Base-by-base conservation (phyloP, 1,140 invertebrate genomes). In the Adoxophyes honmai region DNA sequence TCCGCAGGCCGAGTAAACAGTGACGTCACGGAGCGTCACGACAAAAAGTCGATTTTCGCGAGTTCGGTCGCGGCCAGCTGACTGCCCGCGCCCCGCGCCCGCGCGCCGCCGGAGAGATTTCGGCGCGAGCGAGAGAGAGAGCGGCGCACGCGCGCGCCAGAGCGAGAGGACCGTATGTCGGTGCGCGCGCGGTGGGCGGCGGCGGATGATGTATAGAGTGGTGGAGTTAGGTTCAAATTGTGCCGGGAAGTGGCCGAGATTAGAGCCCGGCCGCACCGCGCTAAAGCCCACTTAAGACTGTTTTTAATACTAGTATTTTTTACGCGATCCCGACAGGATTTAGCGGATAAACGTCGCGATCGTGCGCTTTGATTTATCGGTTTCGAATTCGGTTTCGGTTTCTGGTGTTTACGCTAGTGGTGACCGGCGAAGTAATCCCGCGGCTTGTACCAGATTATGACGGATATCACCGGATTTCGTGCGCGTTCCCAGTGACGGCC, bases 161-260 rank as follows among this genome's bases (percentile, higher is more conserved):
- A 0, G 78, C 66, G 85, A 84, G 60, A 61, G 55, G 54, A 70
- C 75, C 56, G 57, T 55, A 67, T 59, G 39, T 59, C 74, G 65
- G 67, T 21, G 33, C 28, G 52, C 72, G 67, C 73, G 77, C 78
- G 75, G 76, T 81, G 79, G 83, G 76, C 78, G 84, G 83, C 78
- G 75, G 75, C 76, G 78, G 90, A 91, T 91, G 91, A 92, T 91
- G 91, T 91, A 92, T 91, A 91, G 91, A 91, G 90, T 91, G 89
- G 88, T 88, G 90, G 91, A 92, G 90, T 91, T 91, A 92, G 90
- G 89, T 90, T 91, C 91, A 91, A 91, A 91, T 91, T 91, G 91
- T 89, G 91, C 81, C 90, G 91, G 91, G 90, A 92, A 92, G 91
- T 91, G 91, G 91, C 89, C 91, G 90, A 92, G 91, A 91, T 91